phyloP scores from a whole-genome alignment of 2,888 invertebrate genomes.

The Leptura quadrifasciata region DNA sequence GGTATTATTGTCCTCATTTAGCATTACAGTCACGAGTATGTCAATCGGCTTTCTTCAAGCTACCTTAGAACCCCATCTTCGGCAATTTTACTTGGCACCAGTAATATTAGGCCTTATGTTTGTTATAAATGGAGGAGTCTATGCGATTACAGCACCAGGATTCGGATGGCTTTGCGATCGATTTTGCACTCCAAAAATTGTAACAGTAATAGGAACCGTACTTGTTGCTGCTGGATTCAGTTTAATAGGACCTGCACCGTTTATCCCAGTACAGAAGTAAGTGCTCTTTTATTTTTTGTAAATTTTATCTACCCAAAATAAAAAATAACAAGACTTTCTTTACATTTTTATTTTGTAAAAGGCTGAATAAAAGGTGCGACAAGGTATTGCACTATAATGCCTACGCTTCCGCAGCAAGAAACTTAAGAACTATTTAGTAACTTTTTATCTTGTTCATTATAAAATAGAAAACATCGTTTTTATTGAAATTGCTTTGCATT shows the following conservation, averaged over 20 bases:
- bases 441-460: too few relatives aligned
- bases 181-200: constrained; percentile 79
- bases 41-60: constrained; percentile 93
- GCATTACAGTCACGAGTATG: constrained; percentile 86
- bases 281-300: constrained; percentile 42
- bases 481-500: too few relatives aligned
- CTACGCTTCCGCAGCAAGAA: too few relatives aligned
- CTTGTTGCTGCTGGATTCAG: constrained; percentile 82
- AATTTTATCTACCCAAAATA: too few relatives aligned
- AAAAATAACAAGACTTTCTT: too few relatives aligned
- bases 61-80: constrained; percentile 91
- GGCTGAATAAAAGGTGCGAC: too few relatives aligned
- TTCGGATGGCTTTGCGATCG: constrained; percentile 90
- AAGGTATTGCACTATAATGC: too few relatives aligned
- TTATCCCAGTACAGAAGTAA: constrained; percentile 80
- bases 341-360: too few relatives aligned
- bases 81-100: constrained; percentile 82
- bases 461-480: too few relatives aligned
- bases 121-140: constrained; percentile 88
- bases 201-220: constrained; percentile 81
- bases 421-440: too few relatives aligned
- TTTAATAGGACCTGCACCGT: constrained; percentile 88
- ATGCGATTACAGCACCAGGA: constrained; percentile 85
- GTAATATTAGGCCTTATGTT: constrained; percentile 87
- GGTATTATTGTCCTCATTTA: constrained; percentile 81